Evolutionary conservation across 2,888 invertebrate species (phyloP), one percentile per base, ranked within the genome.

Genomic region (Apotomis betuletana): DNA sequence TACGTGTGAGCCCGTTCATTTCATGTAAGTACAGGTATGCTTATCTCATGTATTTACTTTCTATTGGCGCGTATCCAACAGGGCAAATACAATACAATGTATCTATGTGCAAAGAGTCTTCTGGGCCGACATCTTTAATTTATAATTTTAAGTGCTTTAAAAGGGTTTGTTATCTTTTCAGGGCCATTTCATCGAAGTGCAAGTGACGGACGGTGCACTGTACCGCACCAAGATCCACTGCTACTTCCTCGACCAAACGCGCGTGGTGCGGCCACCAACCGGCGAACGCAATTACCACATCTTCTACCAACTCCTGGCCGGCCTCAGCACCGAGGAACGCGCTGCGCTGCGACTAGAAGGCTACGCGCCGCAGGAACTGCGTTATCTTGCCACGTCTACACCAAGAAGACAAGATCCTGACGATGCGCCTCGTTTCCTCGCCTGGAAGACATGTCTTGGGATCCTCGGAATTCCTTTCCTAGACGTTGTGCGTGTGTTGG

Each of bases 111-210:
- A 27, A 27, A 27, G 1, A 27, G 27, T 27, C 27, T 27, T 27
- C 2, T 27, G 27, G 27, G 27, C 27, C 27, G 27, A 27, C 27
- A 27, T 27, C 27, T 27, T 27, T 27, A 27, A 27, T 27, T 27
- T 27, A 27, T 27, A 27, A 27, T 27, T 27, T 27, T 27, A 27
- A 27, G 27, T 27, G 27, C 27, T 27, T 27, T 27, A 27, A 2
- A 27, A 27, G 0, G 27, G 27, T 27, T 27, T 36, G 10, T 3
- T 9, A 41, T 5, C 13, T 13, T 49, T 44, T 73, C 88, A 97
- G 97, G 98, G 98, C 15, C 98, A 98, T 91, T 98, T 98, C 89
- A 98, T 98, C 83, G 98, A 99, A 92, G 98, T 98, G 76, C 98
- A 98, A 92, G 98, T 99, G 78, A 98, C 98, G 58, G 98, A 98